Evolutionary conservation across 2,888 invertebrate genomes (phyloP), one percentile per base, ranked within the genome.

Genomic region (Azorinus chamasolen): DNA sequence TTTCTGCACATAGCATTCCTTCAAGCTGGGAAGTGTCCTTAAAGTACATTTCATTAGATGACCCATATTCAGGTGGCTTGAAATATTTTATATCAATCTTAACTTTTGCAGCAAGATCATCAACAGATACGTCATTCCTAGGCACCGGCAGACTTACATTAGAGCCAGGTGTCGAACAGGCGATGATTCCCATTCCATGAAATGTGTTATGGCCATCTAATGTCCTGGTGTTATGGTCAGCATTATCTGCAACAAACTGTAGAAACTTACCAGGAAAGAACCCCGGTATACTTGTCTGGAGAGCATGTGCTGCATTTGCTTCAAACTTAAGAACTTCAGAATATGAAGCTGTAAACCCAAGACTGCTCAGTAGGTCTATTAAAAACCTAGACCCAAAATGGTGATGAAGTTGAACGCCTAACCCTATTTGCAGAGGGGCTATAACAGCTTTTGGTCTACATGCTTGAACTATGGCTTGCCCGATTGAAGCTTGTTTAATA

Each of bases 361-460:
- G 64, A 22, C 50, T 61, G 54, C 83, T 43, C 20, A 87, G 59
- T 4, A 71, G 73, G 14, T 88, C 88, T 25, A 88, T 74, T 20
- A 84, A 55, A 65, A 74, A 84, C 39, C 58, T 74, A 14, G 87
- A 87, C 8, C 53, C 69, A 65, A 69, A 85, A n/a, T 75, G 79
- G 48, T 84, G 81, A 51, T 85, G 84, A 43, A 86, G n/a, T 62
- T 86, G 85, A 0, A 87, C 69, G 22, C 68, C 84, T 5, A 86
- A 61, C 2, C 80, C 85, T 14, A 87, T 14, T 54, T 83, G 83
- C 5, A 87, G 54, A 32, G 85, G 84, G 20, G 84, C 70, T 27
- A 85, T 41, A 1, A 86, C n/a, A 10, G 61, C 54, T 39, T 79
- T 54, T 41, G 86, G 85, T 25, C 83, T 45, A 22, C 70, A 45